A percentile compares a stretch with the other conserved stretches of the same genome.
Evolutionary conservation across 2,888 invertebrate genomes (phyloP).

Genomic region (Tenthredo scrophulariae): DNA sequence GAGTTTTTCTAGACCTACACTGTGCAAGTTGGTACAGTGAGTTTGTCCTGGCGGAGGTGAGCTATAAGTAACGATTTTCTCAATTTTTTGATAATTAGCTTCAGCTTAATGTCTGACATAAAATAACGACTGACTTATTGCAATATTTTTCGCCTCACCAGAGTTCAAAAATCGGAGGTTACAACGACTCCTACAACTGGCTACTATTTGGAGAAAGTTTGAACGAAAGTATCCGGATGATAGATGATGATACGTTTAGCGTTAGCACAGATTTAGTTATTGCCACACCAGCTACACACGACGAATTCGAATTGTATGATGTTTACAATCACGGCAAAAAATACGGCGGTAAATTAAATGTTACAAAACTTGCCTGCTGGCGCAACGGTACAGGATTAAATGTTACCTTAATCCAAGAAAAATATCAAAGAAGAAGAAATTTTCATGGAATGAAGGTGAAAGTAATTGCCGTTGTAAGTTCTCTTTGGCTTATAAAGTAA

Average conservation of each 20-base stretch:
- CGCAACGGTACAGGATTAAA: constrained; percentile 58
- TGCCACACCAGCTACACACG: constrained; percentile 56
- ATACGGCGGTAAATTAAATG: constrained; percentile 66
- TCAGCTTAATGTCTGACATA: constrained; percentile 44
- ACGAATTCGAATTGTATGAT: constrained; percentile 65
- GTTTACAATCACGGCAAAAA: constrained; percentile 68
- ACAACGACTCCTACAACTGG: constrained; percentile 68
- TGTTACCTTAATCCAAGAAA: constrained; percentile 62
- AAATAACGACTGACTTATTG: constrained; percentile 57
- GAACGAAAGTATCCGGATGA: constrained; percentile 56
- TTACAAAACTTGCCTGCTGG: constrained; percentile 68
- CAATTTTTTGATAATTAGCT: not conserved
- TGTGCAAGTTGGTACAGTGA: constrained; percentile 60
- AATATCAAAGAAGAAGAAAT: constrained; percentile 66
- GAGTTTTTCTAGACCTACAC: constrained; percentile 67
- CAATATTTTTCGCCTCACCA: constrained; percentile 46
- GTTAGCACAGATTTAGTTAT: constrained; percentile 67
- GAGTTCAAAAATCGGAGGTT: constrained; percentile 64
- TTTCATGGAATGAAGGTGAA: constrained; percentile 68
- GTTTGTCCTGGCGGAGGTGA: constrained; percentile 42
- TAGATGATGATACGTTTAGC: constrained; percentile 67
- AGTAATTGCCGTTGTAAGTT: constrained; percentile 67
- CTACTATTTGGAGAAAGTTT: constrained; percentile 65
- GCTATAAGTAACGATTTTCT: not conserved
- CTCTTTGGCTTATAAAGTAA: not conserved